Evolutionary conservation across 2,113 vertebrate genomes (phyloP).

Genomic region (rabbit (Oryctolagus cuniculus)): DNA sequence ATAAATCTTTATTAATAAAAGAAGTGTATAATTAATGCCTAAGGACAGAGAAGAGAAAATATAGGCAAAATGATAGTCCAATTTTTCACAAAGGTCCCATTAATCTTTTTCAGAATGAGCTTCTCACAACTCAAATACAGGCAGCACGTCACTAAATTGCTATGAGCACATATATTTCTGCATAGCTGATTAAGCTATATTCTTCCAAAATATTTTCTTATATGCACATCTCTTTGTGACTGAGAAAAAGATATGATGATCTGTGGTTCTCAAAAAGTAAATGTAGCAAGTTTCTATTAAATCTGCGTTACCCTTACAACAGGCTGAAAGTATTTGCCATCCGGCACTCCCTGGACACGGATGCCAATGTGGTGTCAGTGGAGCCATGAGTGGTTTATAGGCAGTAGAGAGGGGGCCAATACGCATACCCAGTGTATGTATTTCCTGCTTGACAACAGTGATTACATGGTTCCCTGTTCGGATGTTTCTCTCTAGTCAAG

Average conservation of each 20-base stretch:
- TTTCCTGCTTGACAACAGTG: too few species aligned
- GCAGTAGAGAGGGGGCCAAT: neutral
- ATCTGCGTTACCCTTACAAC: neutral
- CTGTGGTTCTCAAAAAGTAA: neutral
- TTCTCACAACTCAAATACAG: neutral
- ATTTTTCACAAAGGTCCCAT: neutral
- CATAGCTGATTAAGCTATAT: neutral
- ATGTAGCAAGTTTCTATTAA: neutral
- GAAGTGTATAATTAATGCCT: neutral
- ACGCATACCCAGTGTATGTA: too few species aligned
- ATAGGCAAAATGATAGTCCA: neutral
- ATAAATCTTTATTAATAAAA: too few species aligned
- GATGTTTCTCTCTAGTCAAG: neutral
- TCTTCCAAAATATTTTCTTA: neutral
- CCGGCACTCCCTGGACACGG: neutral
- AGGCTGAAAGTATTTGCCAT: neutral
- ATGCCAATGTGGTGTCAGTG: neutral
- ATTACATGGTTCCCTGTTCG: neutral
- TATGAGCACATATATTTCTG: neutral
- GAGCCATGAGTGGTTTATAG: neutral
- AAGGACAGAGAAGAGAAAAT: rapidly evolving
- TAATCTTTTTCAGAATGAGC: neutral
- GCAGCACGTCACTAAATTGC: neutral
- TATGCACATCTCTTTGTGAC: neutral
- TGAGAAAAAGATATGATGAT: neutral